Conservation (phyloP, 2,113 vertebrate genomes). For the Maccullochella peelii region DNA sequence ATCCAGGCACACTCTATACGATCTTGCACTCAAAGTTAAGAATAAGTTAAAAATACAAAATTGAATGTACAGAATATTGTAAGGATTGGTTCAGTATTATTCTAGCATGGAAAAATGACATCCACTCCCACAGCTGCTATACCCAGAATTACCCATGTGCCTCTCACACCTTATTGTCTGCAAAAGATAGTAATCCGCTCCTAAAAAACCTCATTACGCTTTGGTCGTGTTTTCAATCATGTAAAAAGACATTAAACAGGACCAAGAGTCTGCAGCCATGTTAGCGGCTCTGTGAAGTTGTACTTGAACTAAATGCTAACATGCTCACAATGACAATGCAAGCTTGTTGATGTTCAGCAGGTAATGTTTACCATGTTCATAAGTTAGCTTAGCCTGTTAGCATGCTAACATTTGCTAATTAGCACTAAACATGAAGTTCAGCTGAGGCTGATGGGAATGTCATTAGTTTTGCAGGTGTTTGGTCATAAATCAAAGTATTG, state of each 20-base stretch:
- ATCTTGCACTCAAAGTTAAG: not conserved
- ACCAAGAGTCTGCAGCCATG: not conserved
- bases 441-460: not conserved
- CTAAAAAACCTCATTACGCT: not conserved
- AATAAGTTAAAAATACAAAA: conserved; percentile 37
- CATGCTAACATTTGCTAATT: not conserved
- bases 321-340: not conserved
- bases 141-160: not conserved
- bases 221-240: not conserved
- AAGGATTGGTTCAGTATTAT: not conserved
- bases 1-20: not conserved
- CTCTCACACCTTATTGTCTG: not conserved
- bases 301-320: not conserved
- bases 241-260: not conserved
- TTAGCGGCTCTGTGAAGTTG: no score
- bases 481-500: not conserved
- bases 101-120: not conserved
- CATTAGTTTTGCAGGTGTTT: not conserved
- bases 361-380: no score
- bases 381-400: not conserved
- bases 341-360: not conserved
- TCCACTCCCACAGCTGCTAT: not conserved
- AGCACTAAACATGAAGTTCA: not conserved
- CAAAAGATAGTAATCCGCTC: not conserved
- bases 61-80: not conserved